A percentile compares a stretch with the other conserved stretches of the same genome.
phyloP scores from a whole-genome alignment of 2,113 vertebrate species.

The Cryptotis parvus region DNA sequence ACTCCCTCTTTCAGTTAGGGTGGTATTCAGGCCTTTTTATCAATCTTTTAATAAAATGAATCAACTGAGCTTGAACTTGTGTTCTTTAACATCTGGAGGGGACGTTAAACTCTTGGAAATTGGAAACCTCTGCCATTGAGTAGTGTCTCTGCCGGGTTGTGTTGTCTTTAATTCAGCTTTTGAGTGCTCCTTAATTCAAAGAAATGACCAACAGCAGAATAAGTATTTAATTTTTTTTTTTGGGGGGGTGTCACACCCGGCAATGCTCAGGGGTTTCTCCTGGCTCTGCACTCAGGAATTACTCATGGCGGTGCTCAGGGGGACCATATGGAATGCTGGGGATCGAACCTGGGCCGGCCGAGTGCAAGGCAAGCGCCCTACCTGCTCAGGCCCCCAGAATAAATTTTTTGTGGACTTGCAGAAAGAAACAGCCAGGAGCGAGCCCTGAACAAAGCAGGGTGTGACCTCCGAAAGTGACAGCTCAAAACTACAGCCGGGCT shows the following conservation, averaged over 20 bases:
- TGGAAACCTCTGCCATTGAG: background rate
- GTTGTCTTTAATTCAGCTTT: constrained; percentile 27
- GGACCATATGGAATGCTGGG: no score
- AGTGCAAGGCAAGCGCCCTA: no score
- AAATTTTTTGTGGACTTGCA: background rate
- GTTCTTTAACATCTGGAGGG: constrained; percentile 32
- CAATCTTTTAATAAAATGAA: constrained; percentile 40
- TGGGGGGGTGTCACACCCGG: no score
- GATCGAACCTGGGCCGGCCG: no score
- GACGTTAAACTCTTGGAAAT: constrained; percentile 33
- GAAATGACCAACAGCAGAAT: no score
- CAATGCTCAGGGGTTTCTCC: no score
- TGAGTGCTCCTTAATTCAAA: constrained; percentile 33
- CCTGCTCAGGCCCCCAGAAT: no score
- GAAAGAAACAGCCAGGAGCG: background rate
- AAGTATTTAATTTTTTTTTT: no score
- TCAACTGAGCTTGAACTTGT: constrained; percentile 51
- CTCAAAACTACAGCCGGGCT: no score
- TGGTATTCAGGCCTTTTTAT: background rate
- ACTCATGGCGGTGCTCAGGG: no score
- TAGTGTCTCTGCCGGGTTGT: constrained; percentile 18
- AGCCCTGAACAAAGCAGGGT: background rate
- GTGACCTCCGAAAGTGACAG: no score
- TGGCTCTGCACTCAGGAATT: no score
- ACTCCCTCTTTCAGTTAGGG: constrained; percentile 21